Evolutionary conservation across 2,888 invertebrate genomes (phyloP), one percentile per base, ranked within the genome.

Genomic region (Epistrophe grossulariae): DNA sequence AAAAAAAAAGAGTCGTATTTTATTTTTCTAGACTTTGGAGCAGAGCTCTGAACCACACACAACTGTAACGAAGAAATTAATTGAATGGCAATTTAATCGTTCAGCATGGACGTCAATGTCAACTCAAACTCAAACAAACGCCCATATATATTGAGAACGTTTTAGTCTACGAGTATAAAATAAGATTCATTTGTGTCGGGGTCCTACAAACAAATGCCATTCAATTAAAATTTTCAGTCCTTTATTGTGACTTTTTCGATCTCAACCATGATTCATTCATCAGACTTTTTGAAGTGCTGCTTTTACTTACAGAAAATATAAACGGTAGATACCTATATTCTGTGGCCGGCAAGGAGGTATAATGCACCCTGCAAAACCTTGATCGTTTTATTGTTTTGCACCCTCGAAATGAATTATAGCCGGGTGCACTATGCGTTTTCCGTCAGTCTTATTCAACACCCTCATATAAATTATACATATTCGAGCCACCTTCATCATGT

Each of bases 11-110:
- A 5, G 6, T 11, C 10, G 13, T 15, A 5, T 35, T 38, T 31
- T 48, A 48, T 48, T 19, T 45, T 43, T 55, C 40, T 60, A 64
- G 64, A 55, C 72, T 62, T 43, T 52, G 38, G 70, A 81, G 73
- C 78, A 77, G 77, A 19, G 48, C 9, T 48, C 19, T 62, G 0
- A 81, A 82, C 81, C 73, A 70, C 52, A n/a, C 73, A 68, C 62
- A 70, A 10, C 4, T 8, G 8, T 35, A 55, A 3, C 35, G 10
- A 17, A 55, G 28, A 19, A 24, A 35, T 82, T 82, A 85, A 85
- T 85, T 85, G 82, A 81, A 82, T 74, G 78, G 77, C 85, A 82
- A 82, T 85, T 85, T 78, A 71, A 85, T 82, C 73, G 82, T 77
- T 85, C 82, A 74, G 82, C 85, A 70, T 82, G 66, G 38, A 68